Percentiles rank a stretch among this genome's conserved stretches.
Conservation (phyloP, 2,797 vertebrate genomes). For the Sebastes goodei region DNA sequence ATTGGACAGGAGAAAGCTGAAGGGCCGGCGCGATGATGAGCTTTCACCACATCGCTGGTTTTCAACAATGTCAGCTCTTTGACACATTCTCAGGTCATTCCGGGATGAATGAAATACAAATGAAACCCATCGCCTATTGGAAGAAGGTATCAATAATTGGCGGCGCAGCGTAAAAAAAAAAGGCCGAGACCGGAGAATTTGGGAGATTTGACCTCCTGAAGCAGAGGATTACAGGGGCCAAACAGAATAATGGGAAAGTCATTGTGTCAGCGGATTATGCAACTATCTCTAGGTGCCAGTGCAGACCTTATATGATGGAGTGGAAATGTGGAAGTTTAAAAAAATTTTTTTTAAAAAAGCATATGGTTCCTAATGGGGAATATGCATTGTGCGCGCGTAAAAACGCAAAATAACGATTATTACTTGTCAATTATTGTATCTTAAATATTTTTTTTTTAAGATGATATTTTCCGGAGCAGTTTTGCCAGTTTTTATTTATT, state of each 20-base stretch:
- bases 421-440: not conserved
- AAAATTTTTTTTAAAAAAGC: not conserved
- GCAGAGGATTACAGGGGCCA: constrained; percentile 64
- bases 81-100: constrained; percentile 75
- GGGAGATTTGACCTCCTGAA: constrained; percentile 72
- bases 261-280: constrained; percentile 73
- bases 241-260: constrained; percentile 62
- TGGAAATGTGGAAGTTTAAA: constrained; percentile 35
- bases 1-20: constrained; percentile 58
- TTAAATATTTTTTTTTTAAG: not conserved
- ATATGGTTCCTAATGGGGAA: not conserved
- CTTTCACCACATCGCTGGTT: constrained; percentile 77
- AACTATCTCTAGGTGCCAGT: constrained; percentile 70
- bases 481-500: not conserved
- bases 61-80: constrained; percentile 79
- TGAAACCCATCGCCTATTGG: constrained; percentile 75
- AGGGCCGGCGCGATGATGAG: constrained; percentile 65
- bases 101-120: constrained; percentile 73
- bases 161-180: constrained; percentile 18
- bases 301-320: constrained; percentile 20
- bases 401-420: not conserved
- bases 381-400: not conserved
- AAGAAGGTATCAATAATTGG: constrained; percentile 77
- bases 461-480: not conserved
- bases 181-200: constrained; percentile 54